Base-by-base conservation (phyloP, 1,140 invertebrate genomes). In the Brachionus sp. region DNA sequence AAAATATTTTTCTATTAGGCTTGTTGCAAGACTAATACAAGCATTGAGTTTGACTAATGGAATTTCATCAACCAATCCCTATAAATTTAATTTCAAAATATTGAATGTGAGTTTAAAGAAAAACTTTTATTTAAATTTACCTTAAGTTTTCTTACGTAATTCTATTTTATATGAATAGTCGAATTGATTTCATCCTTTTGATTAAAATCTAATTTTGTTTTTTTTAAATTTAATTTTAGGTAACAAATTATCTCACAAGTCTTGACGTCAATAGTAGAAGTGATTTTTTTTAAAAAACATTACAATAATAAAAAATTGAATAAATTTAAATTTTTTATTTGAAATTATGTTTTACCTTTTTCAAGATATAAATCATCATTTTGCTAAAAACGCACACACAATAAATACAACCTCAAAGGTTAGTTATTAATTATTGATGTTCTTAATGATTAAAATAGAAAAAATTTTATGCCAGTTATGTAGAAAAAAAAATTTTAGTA, bases 11-110 rank as follows among this genome's bases (percentile, higher is more conserved):
- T 75, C 44, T 46, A 5, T 19, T 13, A 75, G 70, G 23, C 23
- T 23, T 75, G 16, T 46, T 7, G 2, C 9, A 46, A 39, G 42
- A 25, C 44, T 75, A 75, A 75, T 23, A 1, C 70, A 75, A 46
- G 70, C 70, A 12, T 75, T 75, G 12, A 25, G 70, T 75, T 50
- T 75, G 44, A 46, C 70, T 25, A 75, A 75, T 75, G 70, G 70
- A 33, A 75, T 75, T 19, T 75, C 39, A 4, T 5, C 16, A 44
- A 75, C 39, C 16, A 75, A 75, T 46, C 37, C 42, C 23, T 46
- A 75, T 25, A 75, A 75, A 46, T 25, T 75, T 19, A 25, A 29
- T 46, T 75, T 75, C 44, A 75, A 46, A 75, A 75, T 75, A 12
- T 25, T 75, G 23, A 75, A 75, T 39, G 70, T 75, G 44, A 75